phyloP scores from a whole-genome alignment of 30 jellyfish, hydroid and myxozoan species.

The Clytia hemisphaerica region DNA sequence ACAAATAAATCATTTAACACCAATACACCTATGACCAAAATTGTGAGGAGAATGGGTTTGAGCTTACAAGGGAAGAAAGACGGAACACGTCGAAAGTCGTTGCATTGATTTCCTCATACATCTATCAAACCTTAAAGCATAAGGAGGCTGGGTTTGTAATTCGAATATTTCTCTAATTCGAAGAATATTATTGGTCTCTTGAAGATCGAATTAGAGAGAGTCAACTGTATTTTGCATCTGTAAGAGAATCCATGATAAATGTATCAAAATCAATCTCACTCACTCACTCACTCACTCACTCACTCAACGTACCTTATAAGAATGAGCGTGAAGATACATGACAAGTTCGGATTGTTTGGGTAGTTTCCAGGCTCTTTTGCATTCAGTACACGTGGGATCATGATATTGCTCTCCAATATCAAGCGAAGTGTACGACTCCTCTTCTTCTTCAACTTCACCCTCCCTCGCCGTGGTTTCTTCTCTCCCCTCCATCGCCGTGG shows the following conservation, averaged over 20 bases:
- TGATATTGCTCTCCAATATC: slow-evolving; percentile 30
- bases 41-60: too few relatives aligned
- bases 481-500: background rate
- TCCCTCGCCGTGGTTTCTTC: background rate
- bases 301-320: slow-evolving; percentile 42
- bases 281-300: background rate
- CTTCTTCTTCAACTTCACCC: background rate
- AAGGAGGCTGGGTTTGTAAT: too few relatives aligned
- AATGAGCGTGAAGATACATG: slow-evolving; percentile 80
- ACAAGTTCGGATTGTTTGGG: slow-evolving; percentile 61
- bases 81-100: too few relatives aligned
- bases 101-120: too few relatives aligned
- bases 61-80: too few relatives aligned
- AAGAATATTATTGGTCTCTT: too few relatives aligned
- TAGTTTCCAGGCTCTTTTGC: slow-evolving; percentile 60
- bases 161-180: too few relatives aligned
- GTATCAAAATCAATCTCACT: background rate
- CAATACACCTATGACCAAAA: too few relatives aligned
- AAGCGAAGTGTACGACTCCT: slow-evolving; percentile 5
- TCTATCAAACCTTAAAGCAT: too few relatives aligned
- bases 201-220: background rate
- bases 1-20: too few relatives aligned
- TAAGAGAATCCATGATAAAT: background rate
- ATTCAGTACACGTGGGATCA: slow-evolving; percentile 78
- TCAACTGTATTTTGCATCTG: background rate